Base-by-base conservation (phyloP, 2,797 vertebrate species). In the Stomatorhinus walkeri region DNA sequence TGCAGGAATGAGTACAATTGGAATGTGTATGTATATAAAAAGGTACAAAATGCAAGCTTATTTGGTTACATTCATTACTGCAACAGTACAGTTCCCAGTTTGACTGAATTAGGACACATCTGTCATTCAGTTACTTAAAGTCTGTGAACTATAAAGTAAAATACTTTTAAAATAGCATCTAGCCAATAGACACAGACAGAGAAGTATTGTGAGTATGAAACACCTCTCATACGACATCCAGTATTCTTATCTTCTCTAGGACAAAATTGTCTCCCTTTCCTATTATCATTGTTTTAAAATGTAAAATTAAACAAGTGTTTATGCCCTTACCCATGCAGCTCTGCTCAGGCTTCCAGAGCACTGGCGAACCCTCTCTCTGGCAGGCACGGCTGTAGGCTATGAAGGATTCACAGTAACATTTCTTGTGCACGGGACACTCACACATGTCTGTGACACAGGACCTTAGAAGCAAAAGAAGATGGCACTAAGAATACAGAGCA, bases 391-490 rank as follows among this genome's bases (percentile, higher is more conserved):
- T 94, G 5, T 99, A 99, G 0, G 98, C 98, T 89, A 99, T 95
- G 93, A 99, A 97, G 0, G 98, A 98, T 94, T 99, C 98, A 0
- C 98, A 99, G 95, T 97, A 99, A 92, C 98, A 99, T 94, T 99
- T 99, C 91, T 98, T 99, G 93, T 99, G 98, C 88, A 97, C 93
- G 0, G 98, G 98, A 90, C 98, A 99, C 91, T 99, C 98, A 0
- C 98, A 99, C 98, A 99, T 99, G 92, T 99, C 98, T 16, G 98
- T 99, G 91, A 99, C 96, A 81, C 98, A 99, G 5, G 98, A 99
- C 95, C 98, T 99, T 91, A 12, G 89, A 43, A 59, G 51, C 32
- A 56, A 87, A 56, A 87, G 24, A 85, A 52, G 84, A 32, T 14
- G 28, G 19, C 32, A 22, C 52, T 56, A 51, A 43, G 32, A 46